These are phyloP conservation scores for Silurus asotus DNA, from an alignment of 2,113 vertebrate genomes.

Conservation along the genomic window DNA sequence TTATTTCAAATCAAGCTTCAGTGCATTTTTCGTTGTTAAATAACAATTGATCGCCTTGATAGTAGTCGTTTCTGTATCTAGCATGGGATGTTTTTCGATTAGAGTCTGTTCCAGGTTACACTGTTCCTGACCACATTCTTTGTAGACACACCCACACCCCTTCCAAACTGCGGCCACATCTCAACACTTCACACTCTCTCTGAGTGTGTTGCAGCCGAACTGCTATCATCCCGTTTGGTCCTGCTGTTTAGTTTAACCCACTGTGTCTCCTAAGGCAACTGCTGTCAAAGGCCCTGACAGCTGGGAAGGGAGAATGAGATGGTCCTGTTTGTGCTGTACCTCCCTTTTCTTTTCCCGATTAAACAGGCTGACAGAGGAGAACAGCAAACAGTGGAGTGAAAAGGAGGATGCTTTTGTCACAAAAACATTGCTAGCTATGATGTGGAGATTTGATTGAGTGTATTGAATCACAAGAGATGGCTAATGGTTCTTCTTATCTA, in stretches of 20 bases:
- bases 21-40: background rate
- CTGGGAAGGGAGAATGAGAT: conserved; percentile 5
- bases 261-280: conserved; percentile 13
- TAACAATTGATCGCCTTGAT: no score
- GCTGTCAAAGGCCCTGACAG: conserved; percentile 38
- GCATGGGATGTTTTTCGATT: background rate
- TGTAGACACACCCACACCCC: background rate
- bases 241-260: conserved; percentile 20
- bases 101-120: background rate
- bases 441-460: background rate
- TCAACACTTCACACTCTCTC: conserved; percentile 14
- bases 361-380: conserved; percentile 3
- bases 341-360: background rate
- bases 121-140: background rate
- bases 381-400: background rate
- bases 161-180: background rate
- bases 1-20: background rate
- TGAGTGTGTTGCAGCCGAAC: conserved; percentile 10
- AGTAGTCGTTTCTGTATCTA: background rate
- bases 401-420: background rate
- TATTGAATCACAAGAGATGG: background rate
- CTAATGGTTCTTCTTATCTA: background rate
- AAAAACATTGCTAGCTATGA: background rate
- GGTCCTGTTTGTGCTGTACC: conserved; percentile 31
- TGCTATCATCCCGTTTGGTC: conserved; percentile 2